Conservation (phyloP, 2,797 vertebrate genomes). For the Synaphobranchus kaupii region DNA sequence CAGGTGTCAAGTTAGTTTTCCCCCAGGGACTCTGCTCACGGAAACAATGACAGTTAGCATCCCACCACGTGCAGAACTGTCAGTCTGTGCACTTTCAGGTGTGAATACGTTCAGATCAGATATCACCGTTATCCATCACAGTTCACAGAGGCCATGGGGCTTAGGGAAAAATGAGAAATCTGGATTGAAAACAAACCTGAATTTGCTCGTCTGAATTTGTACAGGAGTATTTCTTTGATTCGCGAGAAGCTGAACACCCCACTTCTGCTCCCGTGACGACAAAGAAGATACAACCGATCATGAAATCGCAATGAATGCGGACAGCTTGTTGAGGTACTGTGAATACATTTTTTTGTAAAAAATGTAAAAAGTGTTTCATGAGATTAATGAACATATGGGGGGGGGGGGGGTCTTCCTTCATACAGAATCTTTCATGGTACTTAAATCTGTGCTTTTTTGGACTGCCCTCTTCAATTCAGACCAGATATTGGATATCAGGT, state of each 20-base stretch:
- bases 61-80: conserved; percentile 53
- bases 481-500: too few relatives aligned
- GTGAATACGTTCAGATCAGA: conserved; percentile 53
- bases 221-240: conserved; percentile 90
- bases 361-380: too few relatives aligned
- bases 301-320: conserved; percentile 59
- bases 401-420: too few relatives aligned
- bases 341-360: not conserved
- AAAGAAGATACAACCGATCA: conserved; percentile 51
- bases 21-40: conserved; percentile 38
- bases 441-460: too few relatives aligned
- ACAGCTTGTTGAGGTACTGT: conserved; percentile 42
- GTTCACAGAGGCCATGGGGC: conserved; percentile 27
- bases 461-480: too few relatives aligned
- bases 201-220: conserved; percentile 7
- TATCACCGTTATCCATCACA: conserved; percentile 65
- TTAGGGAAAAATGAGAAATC: not conserved
- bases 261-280: not conserved
- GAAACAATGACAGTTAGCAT: conserved; percentile 62
- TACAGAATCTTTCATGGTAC: too few relatives aligned
- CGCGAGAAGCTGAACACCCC: conserved; percentile 62
- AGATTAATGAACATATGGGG: too few relatives aligned
- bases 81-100: conserved; percentile 49
- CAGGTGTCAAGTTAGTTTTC: conserved; percentile 58
- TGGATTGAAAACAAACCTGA: not conserved